phyloP scores from a whole-genome alignment of 2,797 vertebrate genomes.

The Urocyon cinereoargenteus region DNA sequence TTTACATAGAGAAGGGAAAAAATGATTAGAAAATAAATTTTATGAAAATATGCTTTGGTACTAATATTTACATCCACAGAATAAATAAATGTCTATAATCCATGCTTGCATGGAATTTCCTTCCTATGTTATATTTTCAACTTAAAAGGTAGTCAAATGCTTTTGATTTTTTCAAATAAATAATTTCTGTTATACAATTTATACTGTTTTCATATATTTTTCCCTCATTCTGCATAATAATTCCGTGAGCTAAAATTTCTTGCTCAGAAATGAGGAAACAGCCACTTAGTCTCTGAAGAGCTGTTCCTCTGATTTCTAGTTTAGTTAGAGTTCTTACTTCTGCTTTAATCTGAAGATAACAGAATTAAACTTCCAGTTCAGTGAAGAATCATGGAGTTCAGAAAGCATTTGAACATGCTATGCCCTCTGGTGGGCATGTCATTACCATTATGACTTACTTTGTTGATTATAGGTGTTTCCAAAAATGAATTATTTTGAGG shows the following conservation, averaged over 20 bases:
- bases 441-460: neutral
- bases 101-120: neutral
- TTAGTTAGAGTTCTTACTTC: neutral
- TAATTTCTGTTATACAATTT: neutral
- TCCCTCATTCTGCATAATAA: neutral
- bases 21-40: neutral
- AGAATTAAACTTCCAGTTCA: neutral
- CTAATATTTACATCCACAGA: neutral
- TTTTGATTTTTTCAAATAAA: neutral
- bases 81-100: neutral
- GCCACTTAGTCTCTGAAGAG: neutral
- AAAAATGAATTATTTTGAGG: neutral
- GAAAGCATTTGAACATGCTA: neutral
- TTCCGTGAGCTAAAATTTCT: neutral
- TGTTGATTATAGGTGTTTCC: neutral
- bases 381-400: neutral
- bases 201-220: neutral
- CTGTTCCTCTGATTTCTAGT: slow-evolving; percentile 16
- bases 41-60: neutral
- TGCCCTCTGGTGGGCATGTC: neutral
- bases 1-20: neutral
- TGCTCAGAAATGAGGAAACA: slow-evolving; percentile 33
- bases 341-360: slow-evolving; percentile 11
- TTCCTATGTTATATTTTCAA: slow-evolving; percentile 50
- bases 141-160: slow-evolving; percentile 21